Evolutionary conservation across 2,113 vertebrate species (phyloP).

Genomic region (Peucedramus taeniatus): DNA sequence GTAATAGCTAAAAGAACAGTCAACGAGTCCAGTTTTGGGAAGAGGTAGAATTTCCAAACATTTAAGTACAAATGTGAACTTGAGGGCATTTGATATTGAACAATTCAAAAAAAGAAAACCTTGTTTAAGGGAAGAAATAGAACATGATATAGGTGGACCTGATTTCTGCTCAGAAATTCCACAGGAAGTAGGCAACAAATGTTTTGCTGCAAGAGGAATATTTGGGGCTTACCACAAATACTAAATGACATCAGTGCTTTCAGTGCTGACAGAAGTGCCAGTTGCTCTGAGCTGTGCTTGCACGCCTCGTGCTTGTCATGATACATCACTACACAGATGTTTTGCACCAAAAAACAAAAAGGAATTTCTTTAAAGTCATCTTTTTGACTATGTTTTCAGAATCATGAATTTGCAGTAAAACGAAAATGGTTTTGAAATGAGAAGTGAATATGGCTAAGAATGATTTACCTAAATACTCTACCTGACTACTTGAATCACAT

Average conservation of each 20-base stretch:
- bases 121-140: background rate
- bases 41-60: background rate
- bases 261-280: slow-evolving; percentile 20
- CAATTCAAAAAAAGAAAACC: background rate
- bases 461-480: background rate
- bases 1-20: background rate
- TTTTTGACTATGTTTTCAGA: background rate
- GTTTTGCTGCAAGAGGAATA: background rate
- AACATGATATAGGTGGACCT: background rate
- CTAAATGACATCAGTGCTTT: slow-evolving; percentile 1
- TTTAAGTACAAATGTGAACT: background rate
- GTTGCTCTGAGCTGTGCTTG: slow-evolving; percentile 10
- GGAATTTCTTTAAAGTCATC: background rate
- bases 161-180: slow-evolving; percentile 7
- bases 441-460: background rate
- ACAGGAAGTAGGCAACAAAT: slow-evolving; percentile 15
- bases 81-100: background rate
- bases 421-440: background rate
- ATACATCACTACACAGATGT: background rate
- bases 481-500: background rate
- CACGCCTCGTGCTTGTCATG: background rate
- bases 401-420: background rate
- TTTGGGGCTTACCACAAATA: slow-evolving; percentile 39
- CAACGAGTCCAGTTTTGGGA: background rate
- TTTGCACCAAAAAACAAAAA: background rate